These are phyloP conservation scores for Upupa epops DNA, from an alignment of 2,113 vertebrate genomes.

Conservation along the genomic window DNA sequence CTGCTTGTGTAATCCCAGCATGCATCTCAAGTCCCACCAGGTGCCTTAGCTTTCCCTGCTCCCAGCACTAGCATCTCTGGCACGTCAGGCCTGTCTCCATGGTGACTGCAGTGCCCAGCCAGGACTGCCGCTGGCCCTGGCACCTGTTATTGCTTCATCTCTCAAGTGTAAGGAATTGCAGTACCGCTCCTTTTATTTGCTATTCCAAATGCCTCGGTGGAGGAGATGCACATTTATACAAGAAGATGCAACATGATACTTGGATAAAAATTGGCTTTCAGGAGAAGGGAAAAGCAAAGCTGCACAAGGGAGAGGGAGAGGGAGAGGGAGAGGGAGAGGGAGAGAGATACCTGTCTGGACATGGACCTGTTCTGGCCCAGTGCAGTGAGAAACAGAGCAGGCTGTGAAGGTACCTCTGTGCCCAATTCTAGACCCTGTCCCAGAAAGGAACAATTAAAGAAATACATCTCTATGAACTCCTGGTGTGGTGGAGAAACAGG, in stretches of 20 bases:
- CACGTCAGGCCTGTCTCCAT: conserved; percentile 75
- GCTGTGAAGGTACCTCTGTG: background rate
- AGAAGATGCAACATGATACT: background rate
- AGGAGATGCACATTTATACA: background rate
- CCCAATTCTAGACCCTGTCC: background rate
- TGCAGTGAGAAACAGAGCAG: background rate
- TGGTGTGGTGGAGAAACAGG: conserved; percentile 31
- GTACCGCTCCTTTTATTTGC: conserved; percentile 30
- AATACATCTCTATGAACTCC: background rate
- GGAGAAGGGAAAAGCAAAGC: background rate
- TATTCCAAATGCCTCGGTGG: conserved; percentile 5
- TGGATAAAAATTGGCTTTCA: background rate
- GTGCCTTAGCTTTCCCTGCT: background rate
- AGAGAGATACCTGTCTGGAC: conserved; percentile 38
- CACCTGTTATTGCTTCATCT: conserved; percentile 77
- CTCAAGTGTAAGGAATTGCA: conserved; percentile 64
- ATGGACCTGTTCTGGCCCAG: background rate
- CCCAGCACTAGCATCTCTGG: conserved; percentile 66
- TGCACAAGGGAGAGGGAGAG: background rate
- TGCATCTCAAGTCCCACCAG: conserved; percentile 18
- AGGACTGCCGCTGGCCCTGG: conserved; percentile 72
- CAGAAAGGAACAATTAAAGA: background rate
- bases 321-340: too few relatives aligned
- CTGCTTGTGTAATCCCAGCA: background rate
- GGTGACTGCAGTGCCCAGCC: conserved; percentile 64